phyloP scores from a whole-genome alignment of 2,888 invertebrate genomes.

The Phlogophora meticulosa region DNA sequence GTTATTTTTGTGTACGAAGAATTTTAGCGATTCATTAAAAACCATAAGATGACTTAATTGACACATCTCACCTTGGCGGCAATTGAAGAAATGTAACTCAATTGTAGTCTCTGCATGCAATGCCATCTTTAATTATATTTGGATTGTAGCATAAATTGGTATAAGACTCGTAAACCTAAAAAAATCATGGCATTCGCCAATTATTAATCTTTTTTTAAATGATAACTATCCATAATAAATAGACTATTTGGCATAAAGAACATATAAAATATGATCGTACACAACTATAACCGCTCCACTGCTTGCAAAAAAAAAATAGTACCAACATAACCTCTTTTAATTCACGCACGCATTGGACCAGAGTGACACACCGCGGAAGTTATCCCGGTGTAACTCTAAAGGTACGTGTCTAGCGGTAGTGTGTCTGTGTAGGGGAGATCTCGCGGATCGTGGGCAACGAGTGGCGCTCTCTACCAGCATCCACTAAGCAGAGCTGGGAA shows the following conservation, averaged over 20 bases:
- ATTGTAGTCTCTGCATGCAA: background rate
- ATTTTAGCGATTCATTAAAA: background rate
- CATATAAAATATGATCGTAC: constrained; percentile 27
- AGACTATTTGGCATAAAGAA: too few relatives aligned
- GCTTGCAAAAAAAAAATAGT: constrained; percentile 38
- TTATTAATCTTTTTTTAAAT: too few relatives aligned
- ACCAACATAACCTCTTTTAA: constrained; percentile 51
- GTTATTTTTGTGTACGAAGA: constrained; percentile 46
- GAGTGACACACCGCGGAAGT: constrained; percentile 58
- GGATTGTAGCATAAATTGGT: too few relatives aligned
- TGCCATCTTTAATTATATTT: too few relatives aligned
- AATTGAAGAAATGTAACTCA: too few relatives aligned
- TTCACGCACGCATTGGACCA: constrained; percentile 61
- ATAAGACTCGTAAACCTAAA: too few relatives aligned
- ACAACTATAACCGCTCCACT: constrained; percentile 42
- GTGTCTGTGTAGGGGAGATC: constrained; percentile 89
- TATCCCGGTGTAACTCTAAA: constrained; percentile 51
- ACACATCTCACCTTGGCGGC: too few relatives aligned
- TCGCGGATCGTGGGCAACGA: constrained; percentile 95
- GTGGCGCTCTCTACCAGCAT: constrained; percentile 97
- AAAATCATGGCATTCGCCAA: too few relatives aligned
- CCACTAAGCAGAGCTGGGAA: constrained; percentile 98
- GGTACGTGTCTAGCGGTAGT: constrained; percentile 64
- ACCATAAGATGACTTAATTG: too few relatives aligned
- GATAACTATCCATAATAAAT: too few relatives aligned